A percentile compares a stretch with the other conserved stretches of the same genome.
phyloP scores from a whole-genome alignment of 1,140 invertebrate species.

The Mizuhopecten yessoensis region DNA sequence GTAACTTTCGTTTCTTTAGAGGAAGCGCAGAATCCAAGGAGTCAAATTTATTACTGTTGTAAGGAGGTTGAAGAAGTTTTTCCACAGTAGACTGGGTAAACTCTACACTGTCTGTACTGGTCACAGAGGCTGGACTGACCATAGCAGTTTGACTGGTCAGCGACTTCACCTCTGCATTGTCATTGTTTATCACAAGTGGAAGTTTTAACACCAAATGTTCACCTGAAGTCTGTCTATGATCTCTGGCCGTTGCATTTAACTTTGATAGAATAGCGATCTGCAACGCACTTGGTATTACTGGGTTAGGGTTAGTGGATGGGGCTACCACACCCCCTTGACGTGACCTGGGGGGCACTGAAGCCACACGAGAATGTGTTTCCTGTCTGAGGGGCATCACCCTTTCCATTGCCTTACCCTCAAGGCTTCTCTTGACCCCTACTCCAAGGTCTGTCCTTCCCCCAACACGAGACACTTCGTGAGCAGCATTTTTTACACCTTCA shows the following conservation, averaged over 20 bases:
- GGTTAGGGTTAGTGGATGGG: neutral
- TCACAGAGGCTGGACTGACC: constrained; percentile 47
- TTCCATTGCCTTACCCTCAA: neutral
- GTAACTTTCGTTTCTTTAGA: constrained; percentile 58
- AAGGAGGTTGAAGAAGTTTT: constrained; percentile 45
- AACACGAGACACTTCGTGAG: neutral
- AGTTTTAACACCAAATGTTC: constrained; percentile 33
- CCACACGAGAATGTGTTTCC: neutral
- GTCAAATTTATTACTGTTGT: constrained; percentile 52
- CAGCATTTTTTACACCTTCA: neutral
- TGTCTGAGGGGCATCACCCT: neutral
- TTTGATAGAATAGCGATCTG: neutral
- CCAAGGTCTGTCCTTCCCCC: neutral
- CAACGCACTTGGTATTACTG: neutral
- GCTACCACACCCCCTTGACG: neutral
- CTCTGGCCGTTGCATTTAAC: neutral
- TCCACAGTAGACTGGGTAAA: constrained; percentile 57
- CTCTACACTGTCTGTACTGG: constrained; percentile 54
- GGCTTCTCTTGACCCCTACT: neutral
- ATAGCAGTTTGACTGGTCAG: neutral
- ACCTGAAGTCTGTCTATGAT: neutral
- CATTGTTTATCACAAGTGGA: constrained; percentile 36
- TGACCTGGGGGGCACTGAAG: neutral
- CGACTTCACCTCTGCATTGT: neutral
- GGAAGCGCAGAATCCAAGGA: constrained; percentile 56